Base-by-base conservation (phyloP, 2,113 vertebrate species). In the Myotis lucifugus region DNA sequence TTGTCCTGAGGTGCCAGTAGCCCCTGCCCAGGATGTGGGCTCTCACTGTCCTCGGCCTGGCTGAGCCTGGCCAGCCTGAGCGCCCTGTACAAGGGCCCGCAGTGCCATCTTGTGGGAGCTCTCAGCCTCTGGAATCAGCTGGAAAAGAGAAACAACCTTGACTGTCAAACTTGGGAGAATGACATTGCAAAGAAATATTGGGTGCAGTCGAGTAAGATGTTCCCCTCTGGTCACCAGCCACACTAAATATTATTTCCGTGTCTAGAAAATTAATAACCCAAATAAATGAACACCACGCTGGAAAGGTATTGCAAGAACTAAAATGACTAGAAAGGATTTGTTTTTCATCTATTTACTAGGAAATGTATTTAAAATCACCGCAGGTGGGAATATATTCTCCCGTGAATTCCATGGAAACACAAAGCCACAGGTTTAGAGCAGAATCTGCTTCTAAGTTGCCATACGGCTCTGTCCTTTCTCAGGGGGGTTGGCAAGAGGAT, bases 21-120 rank as follows among this genome's bases (percentile, higher is more conserved):
- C 61, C 66, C 12, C 34, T 18, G 52, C 25, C 72, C 11, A 1
- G 29, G 10, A 37, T 9, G 0, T 8, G 6, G 4, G 34, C 70
- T 27, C 40, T 37, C 56, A 11, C 21, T 12, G 6, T 29, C 69
- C 79, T 1, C 3, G 0, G 2, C 3, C 0, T 4, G 8, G 46
- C 29, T 1, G 0, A 50, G 67, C 88, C 52, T 14, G 1, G 34
- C 14, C 0, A 13, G n/a, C 61, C 86, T 2, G 2, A 21, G 40
- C 34, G 82, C 37, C n/a, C 32, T 1, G 0, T 95, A 29, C 4
- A 77, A 98, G 97, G 98, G 94, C 97, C 97, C 46, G 96, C 97
- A 98, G 97, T 97, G 98, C 98, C 98, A 98, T 96, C 98, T 97
- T 96, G 98, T 98, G 98, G 98, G 50, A 67, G 10, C 3, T 84